Base-by-base conservation (phyloP, 1,140 invertebrate species). In the Argopecten irradians region DNA sequence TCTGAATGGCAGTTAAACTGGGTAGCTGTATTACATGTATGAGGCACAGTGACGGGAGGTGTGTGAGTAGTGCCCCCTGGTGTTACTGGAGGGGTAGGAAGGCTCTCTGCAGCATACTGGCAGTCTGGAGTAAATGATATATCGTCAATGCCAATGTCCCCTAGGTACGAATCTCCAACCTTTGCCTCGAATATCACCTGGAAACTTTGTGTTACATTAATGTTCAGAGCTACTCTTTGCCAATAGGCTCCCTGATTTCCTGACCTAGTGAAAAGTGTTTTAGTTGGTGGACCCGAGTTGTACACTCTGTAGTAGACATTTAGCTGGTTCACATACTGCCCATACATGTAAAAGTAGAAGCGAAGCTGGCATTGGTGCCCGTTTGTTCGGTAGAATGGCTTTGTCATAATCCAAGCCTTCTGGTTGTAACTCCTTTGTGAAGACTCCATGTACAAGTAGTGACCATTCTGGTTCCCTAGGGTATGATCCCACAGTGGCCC, bases 361-460 rank as follows among this genome's bases (percentile, higher is more conserved):
- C 92, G 88, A 71, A 92, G 83, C 13, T 88, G 83, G 89, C 93
- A 93, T 19, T 90, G 82, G 16, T 85, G 86, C 2, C 88, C 89
- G 41, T 82, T 87, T 34, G 91, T 93, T 46, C 91, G 28, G 35
- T 87, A 89, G 89, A 93, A 93, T 43, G 89, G 84, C 19, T 88
- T 90, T 9, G 92, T 90, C 0, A 92, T 16, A 3, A 94, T 87
- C 92, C 92, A 93, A 0, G 93, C 90, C 86, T 89, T 92, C 43
- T 91, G 89, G 55, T 91, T 92, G 91, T 97, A 97, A 33, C 97
- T 97, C 39, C 86, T 90, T 86, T 91, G 34, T 22, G 92, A 91
- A 1, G 93, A 90, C 88, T 93, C 93, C 39, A 94, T 93, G 88
- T 93, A 94, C 43, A 95, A 34, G 88, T 94, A 95, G 82, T 93